Percentiles rank a stretch among this genome's conserved stretches.
Conservation (phyloP, 2,113 vertebrate genomes). For the Panthera tigris region DNA sequence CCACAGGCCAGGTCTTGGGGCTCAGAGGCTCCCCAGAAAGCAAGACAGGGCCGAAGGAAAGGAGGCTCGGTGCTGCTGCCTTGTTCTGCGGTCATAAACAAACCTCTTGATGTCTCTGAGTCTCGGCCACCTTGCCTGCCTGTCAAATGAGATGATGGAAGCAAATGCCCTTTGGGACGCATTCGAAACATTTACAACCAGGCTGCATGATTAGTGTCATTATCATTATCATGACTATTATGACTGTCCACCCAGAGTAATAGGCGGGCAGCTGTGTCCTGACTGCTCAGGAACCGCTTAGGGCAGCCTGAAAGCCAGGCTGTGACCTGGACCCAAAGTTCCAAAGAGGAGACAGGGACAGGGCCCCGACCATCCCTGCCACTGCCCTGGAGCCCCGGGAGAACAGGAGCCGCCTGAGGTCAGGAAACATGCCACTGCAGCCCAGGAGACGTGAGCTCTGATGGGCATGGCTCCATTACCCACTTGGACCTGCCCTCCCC, state of each 20-base stretch:
- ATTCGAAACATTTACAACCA: neutral
- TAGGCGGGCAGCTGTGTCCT: neutral
- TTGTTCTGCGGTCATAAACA: neutral
- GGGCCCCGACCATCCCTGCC: neutral
- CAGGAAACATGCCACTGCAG: neutral
- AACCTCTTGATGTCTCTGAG: neutral
- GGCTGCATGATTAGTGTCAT: neutral
- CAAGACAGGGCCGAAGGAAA: neutral
- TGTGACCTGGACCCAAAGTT: neutral
- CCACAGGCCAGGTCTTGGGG: neutral
- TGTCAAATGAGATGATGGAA: neutral
- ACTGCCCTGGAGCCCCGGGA: neutral
- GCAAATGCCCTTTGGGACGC: neutral
- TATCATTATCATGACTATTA: neutral
- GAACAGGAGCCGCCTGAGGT: neutral
- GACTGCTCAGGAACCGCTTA: neutral
- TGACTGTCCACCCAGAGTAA: neutral
- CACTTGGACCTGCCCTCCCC: neutral
- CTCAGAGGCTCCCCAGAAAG: neutral
- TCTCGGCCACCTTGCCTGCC: neutral
- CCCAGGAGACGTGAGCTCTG: neutral
- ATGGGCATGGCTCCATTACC: neutral
- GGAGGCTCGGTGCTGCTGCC: neutral
- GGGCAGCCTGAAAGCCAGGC: neutral
- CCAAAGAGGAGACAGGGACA: neutral